These are phyloP conservation scores for Oostethus manadensis DNA, from an alignment of 2,113 vertebrate species.

Conservation along the genomic window DNA sequence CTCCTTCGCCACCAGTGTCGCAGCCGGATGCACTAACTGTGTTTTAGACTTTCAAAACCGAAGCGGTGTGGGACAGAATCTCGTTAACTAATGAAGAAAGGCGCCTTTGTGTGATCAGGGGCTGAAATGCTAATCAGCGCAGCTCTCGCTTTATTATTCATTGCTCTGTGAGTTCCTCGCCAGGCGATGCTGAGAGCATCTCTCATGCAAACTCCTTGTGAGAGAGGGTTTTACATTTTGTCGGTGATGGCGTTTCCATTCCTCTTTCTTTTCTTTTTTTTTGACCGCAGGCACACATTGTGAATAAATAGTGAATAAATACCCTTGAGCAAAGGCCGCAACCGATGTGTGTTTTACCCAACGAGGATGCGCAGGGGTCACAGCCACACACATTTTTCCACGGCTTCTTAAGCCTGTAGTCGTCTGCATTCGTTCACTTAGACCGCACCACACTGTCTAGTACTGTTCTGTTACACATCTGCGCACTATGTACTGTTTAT, in stretches of 20 bases:
- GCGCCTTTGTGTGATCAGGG: slow-evolving; percentile 48
- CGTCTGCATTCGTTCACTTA: no score
- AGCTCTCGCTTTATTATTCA: slow-evolving; percentile 40
- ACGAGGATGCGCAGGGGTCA: not conserved
- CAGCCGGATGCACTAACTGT: slow-evolving; percentile 55
- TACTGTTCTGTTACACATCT: no score
- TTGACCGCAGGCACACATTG: not conserved
- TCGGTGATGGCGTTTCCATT: not conserved
- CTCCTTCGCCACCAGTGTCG: slow-evolving; percentile 64
- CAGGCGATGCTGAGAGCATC: slow-evolving; percentile 22
- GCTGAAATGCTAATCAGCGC: slow-evolving; percentile 59
- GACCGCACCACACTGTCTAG: no score
- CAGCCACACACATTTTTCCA: not conserved
- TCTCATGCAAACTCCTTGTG: slow-evolving; percentile 16
- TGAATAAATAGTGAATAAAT: not conserved
- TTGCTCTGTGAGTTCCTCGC: slow-evolving; percentile 27
- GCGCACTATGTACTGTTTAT: no score
- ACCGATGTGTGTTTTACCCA: not conserved
- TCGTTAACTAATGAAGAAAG: slow-evolving; percentile 57
- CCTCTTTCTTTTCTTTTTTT: not conserved
- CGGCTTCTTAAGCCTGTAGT: no score
- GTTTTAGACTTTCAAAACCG: slow-evolving; percentile 38
- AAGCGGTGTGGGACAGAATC: slow-evolving; percentile 51
- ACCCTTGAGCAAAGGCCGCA: slow-evolving; percentile 4
- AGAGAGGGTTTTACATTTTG: not conserved